Evolutionary conservation across 2,797 vertebrate species (phyloP), one percentile per base, ranked within the genome.

Genomic region (Cryptoprocta ferox): DNA sequence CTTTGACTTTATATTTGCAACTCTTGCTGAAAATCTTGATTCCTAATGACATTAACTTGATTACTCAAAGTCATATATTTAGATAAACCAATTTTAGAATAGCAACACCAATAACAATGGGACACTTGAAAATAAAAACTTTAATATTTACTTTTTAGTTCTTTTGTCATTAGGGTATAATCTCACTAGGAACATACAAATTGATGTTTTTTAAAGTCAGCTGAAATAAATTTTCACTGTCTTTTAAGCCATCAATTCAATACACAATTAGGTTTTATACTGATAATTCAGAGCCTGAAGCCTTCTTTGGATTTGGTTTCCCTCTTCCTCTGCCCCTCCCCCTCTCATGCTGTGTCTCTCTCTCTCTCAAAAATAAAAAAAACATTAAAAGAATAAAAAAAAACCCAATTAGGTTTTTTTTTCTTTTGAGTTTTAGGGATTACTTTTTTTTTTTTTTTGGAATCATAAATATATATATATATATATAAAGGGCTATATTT

Each of bases 351-450:
- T 53, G 6, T 53, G 18, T 19, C 53, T 19, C 18, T 50, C 15
- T 50, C 50, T 53, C 18, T 53, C 53, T 53, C 15, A 53, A 53
- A 53, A 53, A 53, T 53, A n/a, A 19, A 53, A 53, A 6, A 53
- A 53, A 53, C 53, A 53, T 19, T 53, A 19, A 53, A 53, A 48
- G 10, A 48, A 48, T 48, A 12, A 48, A 53, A 53, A 50, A 16
- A 19, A 53, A 53, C 6, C n/a, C n/a, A n/a, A n/a, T n/a, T 53
- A 50, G 11, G 30, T 50, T 42, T 56, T 48, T 70, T 86, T 66
- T 86, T 66, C 83, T 92, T 88, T 91, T 82, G 26, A 71, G 45
- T 97, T 95, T n/a, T n/a, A n/a, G n/a, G n/a, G n/a, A n/a, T n/a
- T n/a, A n/a, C n/a, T n/a, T n/a, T n/a, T n/a, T n/a, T n/a, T n/a